Conservation (phyloP, 2,797 vertebrate genomes). For the Enteromius afrohamiltoni region DNA sequence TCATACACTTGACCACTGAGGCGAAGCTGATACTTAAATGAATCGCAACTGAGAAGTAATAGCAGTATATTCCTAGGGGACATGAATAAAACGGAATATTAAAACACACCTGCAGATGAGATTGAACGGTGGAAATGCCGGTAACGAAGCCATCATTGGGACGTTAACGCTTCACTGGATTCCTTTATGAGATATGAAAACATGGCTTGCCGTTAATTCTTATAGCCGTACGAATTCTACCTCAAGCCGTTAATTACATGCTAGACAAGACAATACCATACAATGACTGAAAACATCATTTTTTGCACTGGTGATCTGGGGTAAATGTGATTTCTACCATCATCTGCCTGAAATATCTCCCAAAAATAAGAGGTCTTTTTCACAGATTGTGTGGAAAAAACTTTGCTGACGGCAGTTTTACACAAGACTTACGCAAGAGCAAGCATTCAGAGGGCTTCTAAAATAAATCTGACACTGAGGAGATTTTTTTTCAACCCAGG, state of each 20-base stretch:
- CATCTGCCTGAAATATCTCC: background rate
- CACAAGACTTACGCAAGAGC: background rate
- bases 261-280: background rate
- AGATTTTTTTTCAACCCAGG: background rate
- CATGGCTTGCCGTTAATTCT: background rate
- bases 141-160: background rate
- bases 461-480: background rate
- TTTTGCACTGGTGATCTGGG: background rate
- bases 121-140: background rate
- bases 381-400: background rate
- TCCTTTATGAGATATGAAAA: constrained; percentile 21
- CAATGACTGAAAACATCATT: background rate
- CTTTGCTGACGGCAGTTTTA: background rate
- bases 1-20: background rate
- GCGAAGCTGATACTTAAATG: background rate
- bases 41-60: background rate
- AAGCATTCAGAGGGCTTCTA: background rate
- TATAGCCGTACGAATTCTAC: background rate
- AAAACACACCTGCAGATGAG: background rate
- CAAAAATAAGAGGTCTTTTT: background rate
- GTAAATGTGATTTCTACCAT: background rate
- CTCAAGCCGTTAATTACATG: constrained; percentile 21
- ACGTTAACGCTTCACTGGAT: background rate
- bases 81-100: background rate
- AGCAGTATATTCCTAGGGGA: background rate